Percentiles rank a stretch among this genome's conserved stretches.
phyloP scores from a whole-genome alignment of 2,113 vertebrate genomes.

The Pygoscelis adeliae region DNA sequence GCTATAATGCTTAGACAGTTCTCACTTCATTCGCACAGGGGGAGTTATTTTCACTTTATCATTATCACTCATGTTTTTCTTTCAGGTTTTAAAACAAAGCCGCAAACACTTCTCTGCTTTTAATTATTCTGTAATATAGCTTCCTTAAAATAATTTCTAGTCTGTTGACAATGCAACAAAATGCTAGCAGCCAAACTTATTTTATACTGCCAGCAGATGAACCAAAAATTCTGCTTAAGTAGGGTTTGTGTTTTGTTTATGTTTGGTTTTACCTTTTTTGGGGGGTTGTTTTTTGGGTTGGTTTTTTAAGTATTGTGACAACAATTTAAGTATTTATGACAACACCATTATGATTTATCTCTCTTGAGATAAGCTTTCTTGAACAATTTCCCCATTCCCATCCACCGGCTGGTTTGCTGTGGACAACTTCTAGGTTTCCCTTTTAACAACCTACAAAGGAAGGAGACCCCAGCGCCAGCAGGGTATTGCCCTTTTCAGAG shows the following conservation, averaged over 20 bases:
- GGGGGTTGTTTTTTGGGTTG: background rate
- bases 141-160: background rate
- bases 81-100: conserved; percentile 26
- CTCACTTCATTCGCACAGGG: background rate
- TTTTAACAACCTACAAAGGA: accelerated
- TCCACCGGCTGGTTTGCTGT: background rate
- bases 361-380: background rate
- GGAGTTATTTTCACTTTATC: background rate
- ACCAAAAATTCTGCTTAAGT: background rate
- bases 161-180: background rate
- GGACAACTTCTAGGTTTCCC: background rate
- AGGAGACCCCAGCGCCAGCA: background rate
- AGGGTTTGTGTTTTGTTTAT: background rate
- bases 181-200: background rate
- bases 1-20: background rate
- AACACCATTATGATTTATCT: background rate
- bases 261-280: background rate
- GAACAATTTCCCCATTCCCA: background rate
- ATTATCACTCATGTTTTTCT: conserved; percentile 18
- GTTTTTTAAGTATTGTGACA: too few species aligned
- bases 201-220: background rate
- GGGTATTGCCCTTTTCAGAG: background rate
- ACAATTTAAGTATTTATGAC: background rate
- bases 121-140: background rate
- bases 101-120: conserved; percentile 35